Conservation (phyloP, 37 sponge, comb jelly and placozoan species). For the Oscarella lobularis region DNA sequence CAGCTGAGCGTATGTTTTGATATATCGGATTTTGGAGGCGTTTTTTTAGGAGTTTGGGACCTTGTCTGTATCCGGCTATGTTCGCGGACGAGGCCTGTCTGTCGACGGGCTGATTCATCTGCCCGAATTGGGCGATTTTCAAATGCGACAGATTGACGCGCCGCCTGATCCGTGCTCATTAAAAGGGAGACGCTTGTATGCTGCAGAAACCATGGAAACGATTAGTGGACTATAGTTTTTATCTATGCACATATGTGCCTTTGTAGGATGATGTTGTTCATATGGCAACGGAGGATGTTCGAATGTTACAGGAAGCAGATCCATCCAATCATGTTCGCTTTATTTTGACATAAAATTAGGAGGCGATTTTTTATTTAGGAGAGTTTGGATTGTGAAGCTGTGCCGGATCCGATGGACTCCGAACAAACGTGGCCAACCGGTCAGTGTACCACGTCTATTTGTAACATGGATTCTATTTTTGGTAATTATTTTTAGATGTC, state of each 20-base stretch:
- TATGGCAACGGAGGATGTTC: conserved; percentile 34
- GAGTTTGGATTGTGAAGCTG: conserved; percentile 55
- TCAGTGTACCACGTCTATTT: too few relatives aligned
- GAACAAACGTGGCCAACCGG: conserved; percentile 99
- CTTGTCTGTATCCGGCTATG: conserved; percentile 62
- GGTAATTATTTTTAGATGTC: too few relatives aligned
- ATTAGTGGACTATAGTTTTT: too few relatives aligned
- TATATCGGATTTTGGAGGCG: background rate
- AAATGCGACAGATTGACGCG: conserved; percentile 50
- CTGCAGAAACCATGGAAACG: too few relatives aligned
- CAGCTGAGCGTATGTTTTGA: too few relatives aligned
- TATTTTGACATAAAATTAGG: too few relatives aligned
- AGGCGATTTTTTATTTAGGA: conserved; percentile 33
- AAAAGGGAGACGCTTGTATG: too few relatives aligned
- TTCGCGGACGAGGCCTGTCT: conserved; percentile 58
- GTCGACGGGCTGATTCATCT: conserved; percentile 68
- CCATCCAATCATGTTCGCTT: conserved; percentile 58
- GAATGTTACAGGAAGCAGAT: conserved; percentile 54
- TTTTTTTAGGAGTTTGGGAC: conserved; percentile 18
- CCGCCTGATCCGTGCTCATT: conserved; percentile 32
- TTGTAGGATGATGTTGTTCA: conserved; percentile 9
- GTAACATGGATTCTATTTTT: too few relatives aligned
- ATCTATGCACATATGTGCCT: too few relatives aligned
- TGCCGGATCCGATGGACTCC: conserved; percentile 82
- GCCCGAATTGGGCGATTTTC: conserved; percentile 64